Evolutionary conservation across 1,140 invertebrate genomes (phyloP).

Genomic region (Ladona fulva): DNA sequence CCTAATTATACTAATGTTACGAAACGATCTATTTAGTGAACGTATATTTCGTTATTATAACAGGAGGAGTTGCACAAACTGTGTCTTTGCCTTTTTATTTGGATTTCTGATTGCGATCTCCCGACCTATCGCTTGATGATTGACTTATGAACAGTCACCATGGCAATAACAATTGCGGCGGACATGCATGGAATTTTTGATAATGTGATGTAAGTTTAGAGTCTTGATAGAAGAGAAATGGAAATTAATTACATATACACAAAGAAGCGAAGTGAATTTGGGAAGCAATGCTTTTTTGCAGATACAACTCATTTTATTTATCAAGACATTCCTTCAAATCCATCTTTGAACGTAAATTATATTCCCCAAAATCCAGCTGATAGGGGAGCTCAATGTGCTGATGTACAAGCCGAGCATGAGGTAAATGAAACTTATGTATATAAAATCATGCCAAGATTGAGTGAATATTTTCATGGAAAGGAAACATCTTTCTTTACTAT

Average conservation of each 20-base stretch:
- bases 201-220: too few relatives aligned
- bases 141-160: too few relatives aligned
- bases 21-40: too few relatives aligned
- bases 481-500: not conserved
- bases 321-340: slow-evolving; percentile 62
- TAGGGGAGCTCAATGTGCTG: slow-evolving; percentile 29
- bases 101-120: too few relatives aligned
- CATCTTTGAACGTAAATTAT: slow-evolving; percentile 54
- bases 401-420: slow-evolving; percentile 41
- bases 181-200: too few relatives aligned
- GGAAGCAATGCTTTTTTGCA: slow-evolving; percentile 57
- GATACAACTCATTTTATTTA: slow-evolving; percentile 63
- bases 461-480: not conserved
- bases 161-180: too few relatives aligned
- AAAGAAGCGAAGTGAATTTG: slow-evolving; percentile 58
- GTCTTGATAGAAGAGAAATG: not conserved
- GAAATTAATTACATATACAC: slow-evolving; percentile 48
- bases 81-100: too few relatives aligned
- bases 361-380: slow-evolving; percentile 50
- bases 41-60: too few relatives aligned
- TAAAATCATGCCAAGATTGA: not conserved
- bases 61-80: too few relatives aligned
- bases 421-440: slow-evolving; percentile 24
- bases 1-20: too few relatives aligned
- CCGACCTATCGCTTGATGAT: too few relatives aligned